These are phyloP conservation scores for Propithecus perrieri DNA, from an alignment of 2,797 vertebrate species.

Conservation along the genomic window DNA sequence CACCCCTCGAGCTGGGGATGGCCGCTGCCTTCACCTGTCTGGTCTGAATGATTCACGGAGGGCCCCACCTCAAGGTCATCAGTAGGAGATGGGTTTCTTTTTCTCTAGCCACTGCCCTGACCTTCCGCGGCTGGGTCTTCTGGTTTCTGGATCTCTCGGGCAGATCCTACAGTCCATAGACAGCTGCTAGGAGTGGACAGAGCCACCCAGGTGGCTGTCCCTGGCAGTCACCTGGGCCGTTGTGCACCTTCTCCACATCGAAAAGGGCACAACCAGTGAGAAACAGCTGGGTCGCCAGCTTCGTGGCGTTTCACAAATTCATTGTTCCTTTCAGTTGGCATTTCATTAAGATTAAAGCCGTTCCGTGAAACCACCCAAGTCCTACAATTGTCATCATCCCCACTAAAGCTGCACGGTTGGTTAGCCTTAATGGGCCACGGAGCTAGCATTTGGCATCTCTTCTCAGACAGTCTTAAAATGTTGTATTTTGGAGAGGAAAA, in stretches of 20 bases:
- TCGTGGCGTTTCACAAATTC: neutral
- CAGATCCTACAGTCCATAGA: neutral
- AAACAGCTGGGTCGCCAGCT: rapidly evolving
- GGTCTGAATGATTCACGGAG: neutral
- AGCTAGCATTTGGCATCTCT: neutral
- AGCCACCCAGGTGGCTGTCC: neutral
- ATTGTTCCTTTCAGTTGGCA: neutral
- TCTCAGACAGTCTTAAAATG: neutral
- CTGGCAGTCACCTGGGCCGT: neutral
- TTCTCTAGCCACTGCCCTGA: neutral
- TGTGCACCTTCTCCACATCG: neutral
- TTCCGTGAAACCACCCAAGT: neutral
- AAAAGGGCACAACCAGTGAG: neutral
- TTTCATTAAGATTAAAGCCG: neutral
- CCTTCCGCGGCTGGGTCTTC: neutral
- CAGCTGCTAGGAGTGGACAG: rapidly evolving
- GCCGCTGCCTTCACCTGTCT: neutral
- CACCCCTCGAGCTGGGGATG: neutral
- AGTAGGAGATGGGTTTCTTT: neutral
- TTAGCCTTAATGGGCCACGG: neutral
- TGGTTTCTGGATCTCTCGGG: neutral
- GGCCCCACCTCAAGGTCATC: neutral
- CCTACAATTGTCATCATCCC: neutral
- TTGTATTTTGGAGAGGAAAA: neutral
- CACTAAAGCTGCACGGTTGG: neutral